Evolutionary conservation across 2,888 invertebrate genomes (phyloP), one percentile per base, ranked within the genome.

Genomic region (Scaptomyza tumidula): DNA sequence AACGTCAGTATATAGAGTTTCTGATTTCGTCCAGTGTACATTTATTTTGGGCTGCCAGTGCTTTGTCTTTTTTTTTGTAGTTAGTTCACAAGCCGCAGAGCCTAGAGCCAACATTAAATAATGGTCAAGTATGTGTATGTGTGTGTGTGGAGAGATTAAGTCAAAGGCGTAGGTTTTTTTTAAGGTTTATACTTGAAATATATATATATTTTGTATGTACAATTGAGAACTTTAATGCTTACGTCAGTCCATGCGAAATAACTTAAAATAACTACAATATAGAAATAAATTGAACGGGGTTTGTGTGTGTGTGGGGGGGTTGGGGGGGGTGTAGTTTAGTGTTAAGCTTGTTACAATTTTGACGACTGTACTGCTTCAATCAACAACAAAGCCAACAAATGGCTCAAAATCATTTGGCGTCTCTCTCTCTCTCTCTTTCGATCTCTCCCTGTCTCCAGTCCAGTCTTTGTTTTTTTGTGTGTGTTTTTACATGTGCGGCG

Each of bases 401-500:
- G 82, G 82, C 86, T 77, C 78, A 39, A 39, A 39, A 48, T 48
- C 31, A 80, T 86, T 90, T 88, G 86, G 85, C 89, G 88, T 89
- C 81, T 86, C 75, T 81, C 76, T 71, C 56, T 63, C 58, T 61
- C 50, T 46, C 46, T 56, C 35, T 48, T n/a, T 24, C 14, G 14
- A 14, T 16, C 16, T 41, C 41, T 41, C 41, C 3, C 10, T 10
- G 13, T 10, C 0, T 16, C 68, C 35, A 24, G 37, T 35, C 37
- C 76, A 78, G 69, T 73, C 68, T 71, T 79, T 76, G 61, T 41
- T 70, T 79, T 75, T 58, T 13, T 1, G n/a, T 37, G 33, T 35
- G 35, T 13, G 13, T 39, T 6, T 71, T 92, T 92, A 92, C 91
- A 92, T 92, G 73, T 92, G 92, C 84, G 92, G 91, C 77, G 92